Evolutionary conservation across 2,113 vertebrate species (phyloP), one percentile per base, ranked within the genome.

Genomic region (Puntigrus tetrazona): DNA sequence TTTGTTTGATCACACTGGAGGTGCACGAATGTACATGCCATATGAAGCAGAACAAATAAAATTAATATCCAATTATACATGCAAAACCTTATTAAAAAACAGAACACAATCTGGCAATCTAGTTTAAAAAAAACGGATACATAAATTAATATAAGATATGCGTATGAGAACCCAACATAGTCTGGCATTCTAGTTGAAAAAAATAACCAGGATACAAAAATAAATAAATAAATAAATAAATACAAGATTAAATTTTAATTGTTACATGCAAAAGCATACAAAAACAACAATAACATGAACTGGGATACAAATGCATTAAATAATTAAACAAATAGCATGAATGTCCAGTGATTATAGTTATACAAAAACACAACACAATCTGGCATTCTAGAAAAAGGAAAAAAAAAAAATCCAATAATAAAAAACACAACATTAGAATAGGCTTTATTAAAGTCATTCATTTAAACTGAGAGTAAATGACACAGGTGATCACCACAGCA

Each of bases 361-460:
- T 47, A 1, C 0, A 47, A 16, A 69, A 69, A 69, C 16, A 43
- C 5, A 25, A 72, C 5, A 7, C 50, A 52, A 52, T 22, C 50
- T 52, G 50, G 50, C 50, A 52, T 52, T 52, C 5, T 52, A 22
- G 18, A 3, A 55, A 22, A 55, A 55, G 20, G 20, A 2, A 45
- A 11, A 45, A 11, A 67, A 5, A 36, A 3, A 2, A 55, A 55
- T n/a, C 1, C 2, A 41, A 70, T 1, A 9, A 8, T 25, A 61
- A 5, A 34, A 5, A 69, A 10, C 2, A 22, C 22, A 41, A 72
- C 69, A n/a, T 41, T n/a, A n/a, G 22, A 72, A 43, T 72, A 41
- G 36, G 38, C 69, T 69, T 69, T 69, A 78, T 65, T 41, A 31
- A 78, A 86, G 20, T 41, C 25, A 70, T 47, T 81, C 57, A 4